These are phyloP conservation scores for Drosophila yakuba DNA, from an alignment of 1,140 invertebrate species.

Conservation along the genomic window DNA sequence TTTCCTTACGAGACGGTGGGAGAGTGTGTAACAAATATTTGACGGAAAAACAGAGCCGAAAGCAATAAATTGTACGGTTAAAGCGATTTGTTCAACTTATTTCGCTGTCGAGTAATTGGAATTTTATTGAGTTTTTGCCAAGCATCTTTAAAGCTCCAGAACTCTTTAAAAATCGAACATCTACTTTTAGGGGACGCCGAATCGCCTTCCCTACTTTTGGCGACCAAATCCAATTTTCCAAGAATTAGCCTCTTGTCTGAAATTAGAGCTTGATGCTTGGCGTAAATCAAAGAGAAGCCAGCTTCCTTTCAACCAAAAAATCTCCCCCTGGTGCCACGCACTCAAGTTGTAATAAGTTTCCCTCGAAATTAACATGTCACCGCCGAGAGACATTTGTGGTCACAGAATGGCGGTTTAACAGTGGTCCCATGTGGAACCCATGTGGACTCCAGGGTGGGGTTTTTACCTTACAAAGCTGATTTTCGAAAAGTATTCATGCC, in stretches of 20 bases:
- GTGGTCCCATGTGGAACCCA: slow-evolving; percentile 11
- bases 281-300: slow-evolving; percentile 62
- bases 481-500: neutral
- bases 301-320: neutral
- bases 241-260: slow-evolving; percentile 69
- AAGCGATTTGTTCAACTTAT: slow-evolving; percentile 78
- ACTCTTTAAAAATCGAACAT: slow-evolving; percentile 10
- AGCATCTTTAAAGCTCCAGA: slow-evolving; percentile 17
- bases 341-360: slow-evolving; percentile 71
- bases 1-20: slow-evolving; percentile 8
- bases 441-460: slow-evolving; percentile 19
- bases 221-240: slow-evolving; percentile 59
- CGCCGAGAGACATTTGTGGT: slow-evolving; percentile 74
- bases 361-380: slow-evolving; percentile 77
- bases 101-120: slow-evolving; percentile 48
- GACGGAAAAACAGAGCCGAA: slow-evolving; percentile 58
- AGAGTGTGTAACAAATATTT: slow-evolving; percentile 73
- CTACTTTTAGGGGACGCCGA: slow-evolving; percentile 1
- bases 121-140: slow-evolving; percentile 67
- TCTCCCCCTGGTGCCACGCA: slow-evolving; percentile 12
- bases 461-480: neutral
- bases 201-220: slow-evolving; percentile 1
- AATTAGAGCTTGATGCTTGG: slow-evolving; percentile 62
- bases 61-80: slow-evolving; percentile 81
- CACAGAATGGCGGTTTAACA: slow-evolving; percentile 26